Evolutionary conservation across 2,888 invertebrate species (phyloP).

Genomic region (Drymonia ruficornis): DNA sequence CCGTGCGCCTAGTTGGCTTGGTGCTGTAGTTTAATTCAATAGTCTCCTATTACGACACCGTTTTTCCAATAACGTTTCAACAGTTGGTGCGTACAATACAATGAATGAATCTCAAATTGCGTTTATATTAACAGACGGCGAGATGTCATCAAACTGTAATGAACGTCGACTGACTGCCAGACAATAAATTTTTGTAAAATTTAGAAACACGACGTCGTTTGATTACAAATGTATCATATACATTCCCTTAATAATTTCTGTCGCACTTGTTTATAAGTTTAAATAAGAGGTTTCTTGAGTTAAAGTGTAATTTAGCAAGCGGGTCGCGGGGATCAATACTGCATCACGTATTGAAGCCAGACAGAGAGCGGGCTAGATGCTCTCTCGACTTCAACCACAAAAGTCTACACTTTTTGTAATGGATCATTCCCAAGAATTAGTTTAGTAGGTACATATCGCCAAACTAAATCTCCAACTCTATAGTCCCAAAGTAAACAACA

Average conservation of each 20-base stretch:
- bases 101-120: neutral
- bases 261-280: no score
- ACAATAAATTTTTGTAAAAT: neutral
- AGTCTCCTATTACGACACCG: no score
- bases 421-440: no score
- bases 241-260: no score
- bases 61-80: no score
- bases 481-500: no score
- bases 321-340: constrained; percentile 41
- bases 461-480: no score
- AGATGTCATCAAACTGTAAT: constrained; percentile 11
- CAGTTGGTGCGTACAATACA: no score
- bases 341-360: constrained; percentile 7
- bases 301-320: constrained; percentile 22
- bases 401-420: neutral
- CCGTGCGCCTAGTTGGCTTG: no score
- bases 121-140: constrained; percentile 22
- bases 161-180: constrained; percentile 11
- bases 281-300: no score
- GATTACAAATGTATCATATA: neutral
- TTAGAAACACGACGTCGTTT: neutral
- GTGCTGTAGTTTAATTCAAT: no score
- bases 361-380: neutral
- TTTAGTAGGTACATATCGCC: no score
- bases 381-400: neutral